phyloP scores from a whole-genome alignment of 2,113 vertebrate species.

The Synodontis membranacea region DNA sequence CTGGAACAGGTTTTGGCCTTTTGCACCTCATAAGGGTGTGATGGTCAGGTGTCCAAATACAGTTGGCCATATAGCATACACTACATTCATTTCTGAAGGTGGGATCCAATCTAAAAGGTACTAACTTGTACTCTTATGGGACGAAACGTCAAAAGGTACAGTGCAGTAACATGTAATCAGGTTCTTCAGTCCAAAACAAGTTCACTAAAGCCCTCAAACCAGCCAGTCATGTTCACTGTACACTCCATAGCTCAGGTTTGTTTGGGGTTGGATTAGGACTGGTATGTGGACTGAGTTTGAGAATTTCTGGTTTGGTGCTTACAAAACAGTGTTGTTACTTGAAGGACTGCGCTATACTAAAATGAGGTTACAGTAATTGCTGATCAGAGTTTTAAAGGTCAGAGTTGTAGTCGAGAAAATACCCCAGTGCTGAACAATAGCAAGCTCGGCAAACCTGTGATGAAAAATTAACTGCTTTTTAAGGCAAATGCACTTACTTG shows the following conservation, averaged over 20 bases:
- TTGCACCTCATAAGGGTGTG: neutral
- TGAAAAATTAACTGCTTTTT: slow-evolving; percentile 6
- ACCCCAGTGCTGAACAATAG: neutral
- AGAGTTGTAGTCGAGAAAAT: neutral
- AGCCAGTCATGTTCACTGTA: neutral
- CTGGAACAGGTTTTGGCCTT: neutral
- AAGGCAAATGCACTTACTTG: neutral
- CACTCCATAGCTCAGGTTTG: neutral
- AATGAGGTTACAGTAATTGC: neutral
- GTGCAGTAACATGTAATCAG: neutral
- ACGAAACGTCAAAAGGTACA: neutral
- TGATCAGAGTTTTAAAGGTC: slow-evolving; percentile 16
- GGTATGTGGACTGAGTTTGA: neutral
- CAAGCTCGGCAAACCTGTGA: neutral
- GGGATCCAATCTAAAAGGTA: neutral
- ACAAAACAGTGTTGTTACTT: neutral
- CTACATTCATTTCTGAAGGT: neutral
- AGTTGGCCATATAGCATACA: neutral
- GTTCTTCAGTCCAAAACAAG: neutral
- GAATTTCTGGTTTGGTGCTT: neutral
- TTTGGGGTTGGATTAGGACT: neutral
- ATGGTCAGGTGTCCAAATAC: neutral
- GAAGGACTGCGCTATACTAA: neutral
- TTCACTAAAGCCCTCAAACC: neutral
- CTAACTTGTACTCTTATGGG: neutral